Base-by-base conservation (phyloP, 2,797 vertebrate species). In the Halcyon badia region DNA sequence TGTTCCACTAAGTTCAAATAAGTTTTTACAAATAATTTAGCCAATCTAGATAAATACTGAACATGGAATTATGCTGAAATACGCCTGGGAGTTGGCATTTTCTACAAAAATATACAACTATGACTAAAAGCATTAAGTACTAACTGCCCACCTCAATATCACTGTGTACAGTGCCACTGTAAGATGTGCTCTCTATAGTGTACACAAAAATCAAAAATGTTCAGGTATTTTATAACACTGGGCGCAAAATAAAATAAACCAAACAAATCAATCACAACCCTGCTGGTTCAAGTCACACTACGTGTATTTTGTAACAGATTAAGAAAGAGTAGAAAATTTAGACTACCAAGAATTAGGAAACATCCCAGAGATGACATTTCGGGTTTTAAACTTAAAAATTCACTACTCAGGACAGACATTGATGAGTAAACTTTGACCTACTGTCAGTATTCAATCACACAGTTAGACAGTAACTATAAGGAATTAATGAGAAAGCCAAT, bases 1-100 rank as follows among this genome's bases (percentile, higher is more conserved):
- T 95, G 87, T 77, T 92, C 96, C 93, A 87, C 87, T 95, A 94
- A 87, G 64, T 94, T 94, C 76, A 68, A 79, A 87, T 46, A 78
- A 84, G n/a, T 75, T 96, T 86, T 75, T 93, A 92, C 66, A 96
- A 95, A 95, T 85, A 93, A 96, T 91, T 95, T 81, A 90, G 86
- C 69, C 81, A 87, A 89, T 94, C 71, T 80, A 78, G 42, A 94
- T 82, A 92, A 93, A 95, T 72, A 96, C 17, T 69, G 42, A 86
- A 71, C 61, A 94, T 68, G 79, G 54, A 93, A 81, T 69, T 94
- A 87, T 4, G 51, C 54, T 68, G 57, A 95, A 94, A 83, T 61
- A 85, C 0, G 0, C 52, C 42, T 39, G 49, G 75, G 81, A 89
- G 57, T 84, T n/a, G 48, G 14, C 22, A 57, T 73, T 80, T 87